These are phyloP conservation scores for Trichopoda pennipes DNA, from an alignment of 2,888 invertebrate species.

Conservation along the genomic window DNA sequence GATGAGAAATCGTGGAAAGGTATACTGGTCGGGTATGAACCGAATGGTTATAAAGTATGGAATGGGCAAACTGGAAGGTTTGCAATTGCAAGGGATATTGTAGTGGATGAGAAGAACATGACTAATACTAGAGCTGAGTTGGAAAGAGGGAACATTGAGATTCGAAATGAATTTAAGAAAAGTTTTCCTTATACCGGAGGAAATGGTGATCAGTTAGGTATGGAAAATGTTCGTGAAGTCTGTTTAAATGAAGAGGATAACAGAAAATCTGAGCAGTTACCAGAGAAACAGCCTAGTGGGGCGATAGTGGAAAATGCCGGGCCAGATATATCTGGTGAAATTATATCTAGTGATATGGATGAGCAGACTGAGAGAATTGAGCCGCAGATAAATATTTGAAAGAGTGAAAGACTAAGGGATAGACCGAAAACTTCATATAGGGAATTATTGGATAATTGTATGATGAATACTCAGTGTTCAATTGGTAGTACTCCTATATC, in stretches of 20 bases:
- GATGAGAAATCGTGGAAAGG: slow-evolving; percentile 66
- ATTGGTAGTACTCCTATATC: slow-evolving; percentile 53
- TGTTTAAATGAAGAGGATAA: slow-evolving; percentile 25
- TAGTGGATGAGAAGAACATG: slow-evolving; percentile 64
- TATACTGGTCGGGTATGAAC: slow-evolving; percentile 59
- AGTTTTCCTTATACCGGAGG: neutral
- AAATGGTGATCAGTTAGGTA: slow-evolving; percentile 1
- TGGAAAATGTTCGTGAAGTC: slow-evolving; percentile 8
- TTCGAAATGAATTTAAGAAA: neutral
- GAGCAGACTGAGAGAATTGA: too few species aligned
- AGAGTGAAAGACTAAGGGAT: too few species aligned
- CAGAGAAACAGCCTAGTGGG: neutral
- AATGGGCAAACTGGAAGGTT: slow-evolving; percentile 58
- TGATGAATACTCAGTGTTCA: too few species aligned
- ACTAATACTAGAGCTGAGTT: slow-evolving; percentile 59
- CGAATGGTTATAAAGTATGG: slow-evolving; percentile 68
- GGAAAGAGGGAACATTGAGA: neutral
- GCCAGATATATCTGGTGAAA: neutral
- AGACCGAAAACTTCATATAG: too few species aligned
- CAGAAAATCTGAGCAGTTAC: neutral
- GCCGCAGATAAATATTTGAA: too few species aligned
- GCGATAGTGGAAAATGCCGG: neutral
- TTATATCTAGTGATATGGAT: neutral
- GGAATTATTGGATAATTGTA: too few species aligned
- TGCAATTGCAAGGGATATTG: slow-evolving; percentile 67